Base-by-base conservation (phyloP, 1,140 invertebrate genomes). In the Drosophila obscura region DNA sequence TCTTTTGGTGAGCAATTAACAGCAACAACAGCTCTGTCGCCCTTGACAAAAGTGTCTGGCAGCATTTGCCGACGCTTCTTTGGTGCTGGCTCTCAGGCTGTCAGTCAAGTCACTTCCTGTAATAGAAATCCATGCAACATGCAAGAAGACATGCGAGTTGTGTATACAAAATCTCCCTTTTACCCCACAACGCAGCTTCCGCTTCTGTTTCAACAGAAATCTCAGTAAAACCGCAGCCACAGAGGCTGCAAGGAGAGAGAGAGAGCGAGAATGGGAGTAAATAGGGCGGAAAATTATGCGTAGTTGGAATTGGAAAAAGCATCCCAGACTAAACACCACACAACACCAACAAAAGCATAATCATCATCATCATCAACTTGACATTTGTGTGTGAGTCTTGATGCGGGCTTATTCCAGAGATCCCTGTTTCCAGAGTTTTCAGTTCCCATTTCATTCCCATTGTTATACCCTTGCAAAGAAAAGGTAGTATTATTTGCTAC, bases 51-150 rank as follows among this genome's bases (percentile, higher is more conserved):
- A 73, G 59, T 57, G 51, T 60, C 61, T 53, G 60, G 44, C 9
- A 39, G 43, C 44, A 48, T 35, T 35, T 48, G 52, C 65, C 62
- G 13, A 49, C 66, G 59, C 62, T 9, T 44, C 15, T 53, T 31
- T 43, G 15, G 39, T 11, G 39, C 28, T 24, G 16, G 31, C 24
- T 43, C 26, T 45, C 44, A 41, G 39, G 28, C 66, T 63, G 69
- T 60, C 83, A 76, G 82, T 87, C 82, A 84, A 79, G 69, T 88
- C 79, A 88, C 82, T 87, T 87, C 83, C 83, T 87, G 82, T 78
- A 79, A 87, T 88, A 87, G 82, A 87, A 87, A 75, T 41, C 79
- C 75, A 62, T 61, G 58, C 66, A 39, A 57, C 78, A 88, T 82
- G 82, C 82, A 78, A 52, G 72, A 26, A 46, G 52, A 44, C 56